Percentiles rank a stretch among this genome's conserved stretches.
Conservation (phyloP, 2,113 vertebrate species). For the Mystacornis crossleyi region DNA sequence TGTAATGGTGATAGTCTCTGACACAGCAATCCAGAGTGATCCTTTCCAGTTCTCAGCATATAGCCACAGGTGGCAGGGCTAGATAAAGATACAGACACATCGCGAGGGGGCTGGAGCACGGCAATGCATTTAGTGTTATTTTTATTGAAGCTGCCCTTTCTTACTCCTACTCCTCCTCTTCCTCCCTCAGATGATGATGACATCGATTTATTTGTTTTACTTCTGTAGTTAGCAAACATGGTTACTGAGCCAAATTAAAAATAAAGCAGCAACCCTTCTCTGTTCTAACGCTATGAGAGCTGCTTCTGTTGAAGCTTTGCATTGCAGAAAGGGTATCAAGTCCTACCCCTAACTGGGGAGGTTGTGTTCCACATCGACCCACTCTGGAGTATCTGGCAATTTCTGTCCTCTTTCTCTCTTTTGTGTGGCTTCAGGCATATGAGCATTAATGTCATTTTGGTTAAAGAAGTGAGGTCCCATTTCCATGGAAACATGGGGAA, state of each 20-base stretch:
- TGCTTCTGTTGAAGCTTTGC: background rate
- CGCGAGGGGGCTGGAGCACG: background rate
- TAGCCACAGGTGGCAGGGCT: background rate
- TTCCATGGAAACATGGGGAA: conserved; percentile 73
- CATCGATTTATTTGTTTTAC: conserved; percentile 48
- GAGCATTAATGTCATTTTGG: conserved; percentile 68
- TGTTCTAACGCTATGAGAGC: background rate
- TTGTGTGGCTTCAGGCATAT: conserved; percentile 52
- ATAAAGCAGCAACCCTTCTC: conserved; percentile 3
- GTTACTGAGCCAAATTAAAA: conserved; percentile 33
- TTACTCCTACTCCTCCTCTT: conserved; percentile 15
- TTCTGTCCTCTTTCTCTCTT: conserved; percentile 42
- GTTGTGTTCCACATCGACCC: background rate
- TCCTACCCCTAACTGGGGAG: background rate
- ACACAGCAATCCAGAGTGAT: background rate
- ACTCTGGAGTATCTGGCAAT: conserved; percentile 22
- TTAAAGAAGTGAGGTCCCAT: conserved; percentile 44
- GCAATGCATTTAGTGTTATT: background rate
- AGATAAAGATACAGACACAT: background rate
- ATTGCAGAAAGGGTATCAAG: background rate
- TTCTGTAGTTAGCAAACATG: conserved; percentile 45
- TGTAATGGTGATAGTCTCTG: background rate
- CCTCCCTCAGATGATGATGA: conserved; percentile 40
- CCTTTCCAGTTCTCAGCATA: background rate
- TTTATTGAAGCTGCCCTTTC: conserved; percentile 38